Percentiles rank a stretch among this genome's conserved stretches.
Evolutionary conservation across 2,797 vertebrate species (phyloP).

Genomic region (Apodemus agrarius): DNA sequence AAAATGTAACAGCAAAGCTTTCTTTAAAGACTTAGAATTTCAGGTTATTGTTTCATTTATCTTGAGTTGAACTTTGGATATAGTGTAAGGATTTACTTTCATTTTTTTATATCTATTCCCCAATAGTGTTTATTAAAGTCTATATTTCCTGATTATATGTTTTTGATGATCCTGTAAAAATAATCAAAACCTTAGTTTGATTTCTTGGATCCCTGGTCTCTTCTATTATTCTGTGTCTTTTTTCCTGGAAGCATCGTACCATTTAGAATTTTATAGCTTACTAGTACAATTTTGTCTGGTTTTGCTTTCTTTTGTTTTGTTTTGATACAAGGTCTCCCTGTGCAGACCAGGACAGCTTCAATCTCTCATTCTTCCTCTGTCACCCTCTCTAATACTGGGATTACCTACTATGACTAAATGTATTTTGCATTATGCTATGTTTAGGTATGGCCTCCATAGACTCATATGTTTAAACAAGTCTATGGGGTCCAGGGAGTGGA

Average conservation of each 20-base stretch:
- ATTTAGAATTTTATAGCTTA: background rate
- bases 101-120: background rate
- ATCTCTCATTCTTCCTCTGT: background rate
- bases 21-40: background rate
- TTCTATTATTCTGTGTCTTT: background rate
- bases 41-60: background rate
- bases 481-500: too few species aligned
- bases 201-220: background rate
- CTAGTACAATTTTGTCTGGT: background rate
- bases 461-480: too few species aligned
- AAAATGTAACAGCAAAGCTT: background rate
- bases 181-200: background rate
- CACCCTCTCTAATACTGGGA: background rate
- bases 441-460: too few species aligned
- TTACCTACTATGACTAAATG: background rate
- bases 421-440: too few species aligned
- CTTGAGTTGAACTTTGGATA: background rate
- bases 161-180: background rate
- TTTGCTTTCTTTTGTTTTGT: background rate
- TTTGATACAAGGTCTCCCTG: background rate
- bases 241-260: background rate
- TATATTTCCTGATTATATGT: background rate
- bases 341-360: background rate
- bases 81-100: background rate
- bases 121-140: background rate